A percentile compares a stretch with the other conserved stretches of the same genome.
phyloP scores from a whole-genome alignment of 2,113 vertebrate species.

The Trochalopteron elliotii region DNA sequence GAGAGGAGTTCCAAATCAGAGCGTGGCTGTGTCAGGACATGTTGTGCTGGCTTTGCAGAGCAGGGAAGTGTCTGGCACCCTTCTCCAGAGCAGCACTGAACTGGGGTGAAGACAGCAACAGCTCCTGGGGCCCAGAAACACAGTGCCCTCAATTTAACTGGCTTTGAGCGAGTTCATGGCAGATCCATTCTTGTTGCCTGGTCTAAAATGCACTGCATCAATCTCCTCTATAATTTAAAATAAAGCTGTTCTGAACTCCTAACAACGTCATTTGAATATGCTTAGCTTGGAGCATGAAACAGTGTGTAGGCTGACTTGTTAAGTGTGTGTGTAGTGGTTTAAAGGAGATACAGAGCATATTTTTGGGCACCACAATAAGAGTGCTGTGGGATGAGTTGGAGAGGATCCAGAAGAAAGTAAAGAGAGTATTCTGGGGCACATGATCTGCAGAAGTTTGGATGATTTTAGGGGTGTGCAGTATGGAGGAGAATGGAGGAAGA shows the following conservation, averaged over 20 bases:
- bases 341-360: background rate
- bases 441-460: background rate
- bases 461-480: background rate
- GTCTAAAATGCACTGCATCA: background rate
- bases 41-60: background rate
- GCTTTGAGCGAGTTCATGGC: background rate
- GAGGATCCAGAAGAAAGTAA: background rate
- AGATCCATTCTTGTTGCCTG: background rate
- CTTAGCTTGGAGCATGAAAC: background rate
- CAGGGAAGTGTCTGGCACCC: background rate
- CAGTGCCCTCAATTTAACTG: background rate
- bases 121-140: background rate
- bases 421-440: background rate
- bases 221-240: background rate
- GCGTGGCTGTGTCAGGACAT: background rate
- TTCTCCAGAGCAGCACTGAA: background rate
- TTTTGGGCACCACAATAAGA: background rate
- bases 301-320: conserved; percentile 25
- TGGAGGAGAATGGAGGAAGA: background rate
- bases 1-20: background rate
- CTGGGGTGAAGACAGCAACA: background rate
- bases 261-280: background rate
- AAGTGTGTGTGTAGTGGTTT: background rate
- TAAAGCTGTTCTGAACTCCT: background rate
- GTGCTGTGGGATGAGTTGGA: conserved; percentile 19